A percentile compares a stretch with the other conserved stretches of the same genome.
Conservation (phyloP, 2,113 vertebrate genomes). For the Pomatorhinus ruficollis region DNA sequence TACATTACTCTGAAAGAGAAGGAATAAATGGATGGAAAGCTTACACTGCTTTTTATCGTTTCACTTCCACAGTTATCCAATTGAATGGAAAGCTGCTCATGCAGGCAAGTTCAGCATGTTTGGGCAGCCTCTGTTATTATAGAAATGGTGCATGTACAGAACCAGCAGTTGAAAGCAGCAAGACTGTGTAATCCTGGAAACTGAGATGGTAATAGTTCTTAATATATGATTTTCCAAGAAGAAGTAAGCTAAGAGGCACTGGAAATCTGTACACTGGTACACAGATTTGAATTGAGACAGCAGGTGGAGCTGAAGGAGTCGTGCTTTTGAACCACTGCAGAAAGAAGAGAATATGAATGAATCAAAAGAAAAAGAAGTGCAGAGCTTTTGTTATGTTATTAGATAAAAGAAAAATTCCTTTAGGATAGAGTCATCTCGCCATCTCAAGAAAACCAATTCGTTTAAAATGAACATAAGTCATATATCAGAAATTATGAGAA, state of each 20-base stretch:
- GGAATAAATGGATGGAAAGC: slow-evolving; percentile 13
- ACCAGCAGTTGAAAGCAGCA: slow-evolving; percentile 26
- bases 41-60: slow-evolving; percentile 10
- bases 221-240: background rate
- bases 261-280: background rate
- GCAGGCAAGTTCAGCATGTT: slow-evolving; percentile 26
- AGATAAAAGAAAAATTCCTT: background rate
- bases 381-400: slow-evolving; percentile 19
- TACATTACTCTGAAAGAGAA: slow-evolving; percentile 13
- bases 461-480: background rate
- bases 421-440: background rate
- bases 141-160: background rate
- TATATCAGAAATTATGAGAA: background rate
- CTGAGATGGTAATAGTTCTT: background rate
- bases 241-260: background rate
- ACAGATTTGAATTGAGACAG: slow-evolving; percentile 41
- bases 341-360: slow-evolving; percentile 11
- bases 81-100: slow-evolving; percentile 22
- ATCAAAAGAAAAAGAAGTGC: slow-evolving; percentile 16
- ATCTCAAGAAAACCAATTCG: background rate
- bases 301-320: slow-evolving; percentile 69
- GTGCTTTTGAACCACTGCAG: slow-evolving; percentile 9
- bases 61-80: slow-evolving; percentile 15
- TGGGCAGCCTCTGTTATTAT: slow-evolving; percentile 45
- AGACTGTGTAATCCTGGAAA: slow-evolving; percentile 30